Conservation (phyloP, 2,113 vertebrate species). For the Shinisaurus crocodilurus region DNA sequence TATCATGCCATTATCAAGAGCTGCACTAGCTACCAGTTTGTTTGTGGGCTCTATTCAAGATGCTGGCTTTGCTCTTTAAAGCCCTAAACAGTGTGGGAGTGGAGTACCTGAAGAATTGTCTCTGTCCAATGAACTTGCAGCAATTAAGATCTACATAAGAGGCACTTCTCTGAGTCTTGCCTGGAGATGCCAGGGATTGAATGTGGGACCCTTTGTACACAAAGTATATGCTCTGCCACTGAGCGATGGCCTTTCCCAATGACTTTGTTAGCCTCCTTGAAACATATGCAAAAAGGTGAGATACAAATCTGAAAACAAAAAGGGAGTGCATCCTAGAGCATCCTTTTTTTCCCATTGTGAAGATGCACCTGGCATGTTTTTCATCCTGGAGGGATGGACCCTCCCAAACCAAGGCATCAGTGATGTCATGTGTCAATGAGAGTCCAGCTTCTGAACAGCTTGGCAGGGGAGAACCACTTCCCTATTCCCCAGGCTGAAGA, state of each 20-base stretch:
- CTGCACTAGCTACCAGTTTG: too few species aligned
- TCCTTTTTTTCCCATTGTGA: not conserved
- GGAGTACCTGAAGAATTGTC: too few species aligned
- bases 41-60: too few species aligned
- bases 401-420: not conserved
- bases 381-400: not conserved
- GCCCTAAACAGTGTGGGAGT: too few species aligned
- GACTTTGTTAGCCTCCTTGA: not conserved
- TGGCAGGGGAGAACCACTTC: not conserved
- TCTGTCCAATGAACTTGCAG: too few species aligned
- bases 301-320: not conserved
- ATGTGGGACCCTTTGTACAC: not conserved
- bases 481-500: not conserved
- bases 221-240: too few species aligned
- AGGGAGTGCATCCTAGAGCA: not conserved
- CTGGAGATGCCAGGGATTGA: not conserved
- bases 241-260: not conserved
- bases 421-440: not conserved
- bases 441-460: not conserved
- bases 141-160: too few species aligned
- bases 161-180: not conserved
- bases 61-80: too few species aligned
- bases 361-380: not conserved
- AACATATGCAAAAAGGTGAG: not conserved
- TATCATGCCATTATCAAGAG: too few species aligned